These are phyloP conservation scores for Darevskia nairensis DNA, from an alignment of 2,797 vertebrate species.

Conservation along the genomic window DNA sequence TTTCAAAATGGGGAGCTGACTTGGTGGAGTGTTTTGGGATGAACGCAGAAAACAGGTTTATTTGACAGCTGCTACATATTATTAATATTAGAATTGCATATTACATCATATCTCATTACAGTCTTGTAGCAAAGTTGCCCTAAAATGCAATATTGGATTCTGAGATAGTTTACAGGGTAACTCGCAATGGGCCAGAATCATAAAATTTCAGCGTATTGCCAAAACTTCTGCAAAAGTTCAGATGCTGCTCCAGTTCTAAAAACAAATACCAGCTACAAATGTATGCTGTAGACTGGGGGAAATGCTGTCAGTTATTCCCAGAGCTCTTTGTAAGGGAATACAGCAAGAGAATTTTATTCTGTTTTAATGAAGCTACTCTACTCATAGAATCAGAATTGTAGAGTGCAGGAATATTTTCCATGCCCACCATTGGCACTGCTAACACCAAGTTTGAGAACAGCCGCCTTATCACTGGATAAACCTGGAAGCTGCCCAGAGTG, in stretches of 20 bases:
- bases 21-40: constrained; percentile 71
- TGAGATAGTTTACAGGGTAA: constrained; percentile 71
- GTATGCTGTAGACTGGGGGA: not conserved
- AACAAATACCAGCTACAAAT: not conserved
- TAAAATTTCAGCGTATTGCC: constrained; percentile 65
- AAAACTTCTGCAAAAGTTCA: constrained; percentile 62
- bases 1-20: constrained; percentile 70
- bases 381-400: no score
- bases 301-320: not conserved
- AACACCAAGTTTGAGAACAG: not conserved
- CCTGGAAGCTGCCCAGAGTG: not conserved
- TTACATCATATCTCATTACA: constrained; percentile 76
- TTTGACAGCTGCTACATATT: constrained; percentile 75
- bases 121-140: constrained; percentile 69
- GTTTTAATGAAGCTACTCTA: not conserved
- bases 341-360: no score
- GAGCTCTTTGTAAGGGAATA: not conserved
- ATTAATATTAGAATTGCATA: constrained; percentile 66
- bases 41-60: constrained; percentile 61
- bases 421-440: not conserved
- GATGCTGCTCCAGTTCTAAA: constrained; percentile 50
- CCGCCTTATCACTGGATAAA: not conserved
- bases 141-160: constrained; percentile 73
- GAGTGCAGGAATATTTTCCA: no score
- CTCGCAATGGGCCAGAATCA: constrained; percentile 49